These are phyloP conservation scores for pig (Sus scrofa) DNA, from an alignment of 2,113 vertebrate genomes.

Conservation along the genomic window DNA sequence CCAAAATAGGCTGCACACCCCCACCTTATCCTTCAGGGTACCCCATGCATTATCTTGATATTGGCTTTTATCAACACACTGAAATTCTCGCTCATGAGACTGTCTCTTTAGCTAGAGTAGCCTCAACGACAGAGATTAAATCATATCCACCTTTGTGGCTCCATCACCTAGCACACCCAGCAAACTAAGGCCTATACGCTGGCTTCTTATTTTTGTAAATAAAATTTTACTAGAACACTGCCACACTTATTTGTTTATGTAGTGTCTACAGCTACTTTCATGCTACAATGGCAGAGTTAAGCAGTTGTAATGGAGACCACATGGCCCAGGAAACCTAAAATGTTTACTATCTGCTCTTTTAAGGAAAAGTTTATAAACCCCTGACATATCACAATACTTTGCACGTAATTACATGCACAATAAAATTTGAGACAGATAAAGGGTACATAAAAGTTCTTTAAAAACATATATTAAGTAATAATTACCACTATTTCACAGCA, in stretches of 20 bases:
- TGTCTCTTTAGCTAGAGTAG: not conserved
- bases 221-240: not conserved
- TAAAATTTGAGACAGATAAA: conserved; percentile 14
- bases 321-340: not conserved
- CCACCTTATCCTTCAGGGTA: not conserved
- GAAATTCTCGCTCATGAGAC: not conserved
- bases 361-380: conserved; percentile 30
- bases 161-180: not conserved
- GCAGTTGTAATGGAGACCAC: not conserved
- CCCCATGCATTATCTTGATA: not conserved
- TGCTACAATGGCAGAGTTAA: not conserved
- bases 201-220: not conserved
- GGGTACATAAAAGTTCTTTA: not conserved
- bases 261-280: not conserved
- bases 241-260: not conserved
- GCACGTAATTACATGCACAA: conserved; percentile 26
- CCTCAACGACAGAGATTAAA: not conserved
- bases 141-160: not conserved
- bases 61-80: not conserved
- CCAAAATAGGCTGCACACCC: not conserved
- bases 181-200: not conserved
- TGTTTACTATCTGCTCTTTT: not conserved
- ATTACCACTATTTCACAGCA: conserved; percentile 25
- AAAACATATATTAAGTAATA: conserved; percentile 36
- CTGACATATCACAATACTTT: conserved; percentile 22